phyloP scores from a whole-genome alignment of 2,797 vertebrate species.

The Rhinatrema bivittatum region DNA sequence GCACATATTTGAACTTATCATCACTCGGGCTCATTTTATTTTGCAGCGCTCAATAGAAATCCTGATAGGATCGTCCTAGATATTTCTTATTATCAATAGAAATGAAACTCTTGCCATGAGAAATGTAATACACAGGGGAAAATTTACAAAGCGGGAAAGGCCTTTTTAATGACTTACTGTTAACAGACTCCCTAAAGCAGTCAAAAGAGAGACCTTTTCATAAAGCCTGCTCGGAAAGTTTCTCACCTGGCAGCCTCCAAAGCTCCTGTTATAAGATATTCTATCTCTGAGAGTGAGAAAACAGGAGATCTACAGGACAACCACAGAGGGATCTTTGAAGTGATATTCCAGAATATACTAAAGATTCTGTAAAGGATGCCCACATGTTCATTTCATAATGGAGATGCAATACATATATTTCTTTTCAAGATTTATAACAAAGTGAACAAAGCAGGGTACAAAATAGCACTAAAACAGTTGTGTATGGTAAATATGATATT shows the following conservation, averaged over 20 bases:
- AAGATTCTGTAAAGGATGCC: too few species aligned
- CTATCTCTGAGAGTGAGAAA: conserved; percentile 26
- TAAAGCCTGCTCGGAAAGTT: conserved; percentile 21
- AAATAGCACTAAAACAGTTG: too few species aligned
- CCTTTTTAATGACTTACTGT: conserved; percentile 53
- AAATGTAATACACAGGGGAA: conserved; percentile 37
- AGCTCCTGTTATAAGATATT: conserved; percentile 37
- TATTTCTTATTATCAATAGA: conserved; percentile 28
- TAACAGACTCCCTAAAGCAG: conserved; percentile 48
- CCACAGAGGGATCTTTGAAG: background rate
- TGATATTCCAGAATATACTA: too few species aligned
- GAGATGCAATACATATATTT: too few species aligned
- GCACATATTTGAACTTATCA: too few species aligned
- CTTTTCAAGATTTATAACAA: too few species aligned
- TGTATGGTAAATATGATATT: too few species aligned
- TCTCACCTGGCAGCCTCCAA: conserved; percentile 41
- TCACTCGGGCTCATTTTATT: too few species aligned
- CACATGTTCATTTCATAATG: too few species aligned
- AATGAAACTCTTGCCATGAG: conserved; percentile 29
- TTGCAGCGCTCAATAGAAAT: too few species aligned
- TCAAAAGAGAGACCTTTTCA: conserved; percentile 38
- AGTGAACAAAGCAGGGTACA: too few species aligned
- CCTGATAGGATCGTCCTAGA: conserved; percentile 13
- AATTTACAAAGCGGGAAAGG: conserved; percentile 48
- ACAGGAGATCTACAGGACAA: background rate